A percentile compares a stretch with the other conserved stretches of the same genome.
Evolutionary conservation across 2,113 vertebrate genomes (phyloP).

Genomic region (Ailurus styani): DNA sequence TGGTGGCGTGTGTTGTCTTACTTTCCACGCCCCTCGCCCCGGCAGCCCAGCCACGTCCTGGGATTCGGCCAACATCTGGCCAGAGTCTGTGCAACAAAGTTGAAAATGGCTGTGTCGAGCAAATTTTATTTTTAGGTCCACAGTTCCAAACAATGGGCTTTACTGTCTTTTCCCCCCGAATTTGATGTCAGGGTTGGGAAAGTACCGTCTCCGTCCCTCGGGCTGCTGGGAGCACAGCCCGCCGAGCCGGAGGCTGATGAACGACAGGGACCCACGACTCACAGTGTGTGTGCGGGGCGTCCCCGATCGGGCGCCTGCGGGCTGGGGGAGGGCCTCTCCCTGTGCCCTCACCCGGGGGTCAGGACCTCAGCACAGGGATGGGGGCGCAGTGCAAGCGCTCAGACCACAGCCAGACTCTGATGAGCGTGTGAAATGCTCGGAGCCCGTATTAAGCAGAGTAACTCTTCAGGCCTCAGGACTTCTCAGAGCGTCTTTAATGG

Average conservation of each 20-base stretch:
- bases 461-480: too few relatives aligned
- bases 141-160: not conserved
- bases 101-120: not conserved
- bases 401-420: not conserved
- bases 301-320: fast-evolving
- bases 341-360: too few relatives aligned
- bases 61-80: fast-evolving
- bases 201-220: fast-evolving
- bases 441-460: fast-evolving
- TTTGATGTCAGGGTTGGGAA: not conserved
- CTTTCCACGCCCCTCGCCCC: not conserved
- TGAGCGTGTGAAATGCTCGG: fast-evolving
- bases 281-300: fast-evolving
- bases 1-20: fast-evolving
- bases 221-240: not conserved
- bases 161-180: too few relatives aligned
- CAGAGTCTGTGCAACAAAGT: fast-evolving
- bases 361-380: not conserved
- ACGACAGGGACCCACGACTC: fast-evolving
- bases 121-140: too few relatives aligned
- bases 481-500: fast-evolving
- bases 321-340: not conserved
- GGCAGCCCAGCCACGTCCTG: fast-evolving
- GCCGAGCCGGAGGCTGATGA: fast-evolving
- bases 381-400: not conserved